Conservation (phyloP, 2,113 vertebrate genomes). For the Melanerpes formicivorus region DNA sequence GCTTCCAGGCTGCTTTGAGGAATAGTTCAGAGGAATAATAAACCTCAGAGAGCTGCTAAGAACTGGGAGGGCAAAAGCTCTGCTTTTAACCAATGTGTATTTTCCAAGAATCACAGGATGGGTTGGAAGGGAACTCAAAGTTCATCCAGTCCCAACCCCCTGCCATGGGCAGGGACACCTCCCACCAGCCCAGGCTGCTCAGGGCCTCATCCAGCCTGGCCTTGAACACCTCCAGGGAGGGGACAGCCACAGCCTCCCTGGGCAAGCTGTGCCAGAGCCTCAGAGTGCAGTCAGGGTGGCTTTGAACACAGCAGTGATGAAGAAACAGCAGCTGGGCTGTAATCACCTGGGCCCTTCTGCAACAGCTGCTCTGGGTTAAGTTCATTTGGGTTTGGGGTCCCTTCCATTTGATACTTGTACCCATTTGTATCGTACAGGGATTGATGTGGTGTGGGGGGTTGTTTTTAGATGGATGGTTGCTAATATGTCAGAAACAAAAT, state of each 20-base stretch:
- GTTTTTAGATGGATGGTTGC: not conserved
- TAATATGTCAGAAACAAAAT: not conserved
- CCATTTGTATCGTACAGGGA: not conserved
- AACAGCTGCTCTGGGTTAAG: not conserved
- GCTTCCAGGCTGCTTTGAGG: not conserved
- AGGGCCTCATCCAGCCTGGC: no score
- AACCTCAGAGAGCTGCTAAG: not conserved
- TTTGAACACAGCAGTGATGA: not conserved
- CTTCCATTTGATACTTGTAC: not conserved
- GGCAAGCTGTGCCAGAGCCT: not conserved
- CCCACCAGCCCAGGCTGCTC: no score
- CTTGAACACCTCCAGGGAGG: no score
- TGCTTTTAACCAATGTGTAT: not conserved
- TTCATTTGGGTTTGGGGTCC: not conserved
- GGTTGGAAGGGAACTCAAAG: no score
- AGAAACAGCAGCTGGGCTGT: not conserved
- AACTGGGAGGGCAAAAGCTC: fast-evolving
- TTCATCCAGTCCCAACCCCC: no score
- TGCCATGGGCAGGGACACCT: no score
- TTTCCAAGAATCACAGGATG: not conserved
- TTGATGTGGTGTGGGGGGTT: not conserved
- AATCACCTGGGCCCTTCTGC: not conserved
- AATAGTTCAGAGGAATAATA: not conserved
- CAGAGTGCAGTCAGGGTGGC: not conserved
- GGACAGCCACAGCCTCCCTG: no score